These are phyloP conservation scores for Drosophila varians DNA, from an alignment of 1,140 invertebrate genomes.

Conservation along the genomic window DNA sequence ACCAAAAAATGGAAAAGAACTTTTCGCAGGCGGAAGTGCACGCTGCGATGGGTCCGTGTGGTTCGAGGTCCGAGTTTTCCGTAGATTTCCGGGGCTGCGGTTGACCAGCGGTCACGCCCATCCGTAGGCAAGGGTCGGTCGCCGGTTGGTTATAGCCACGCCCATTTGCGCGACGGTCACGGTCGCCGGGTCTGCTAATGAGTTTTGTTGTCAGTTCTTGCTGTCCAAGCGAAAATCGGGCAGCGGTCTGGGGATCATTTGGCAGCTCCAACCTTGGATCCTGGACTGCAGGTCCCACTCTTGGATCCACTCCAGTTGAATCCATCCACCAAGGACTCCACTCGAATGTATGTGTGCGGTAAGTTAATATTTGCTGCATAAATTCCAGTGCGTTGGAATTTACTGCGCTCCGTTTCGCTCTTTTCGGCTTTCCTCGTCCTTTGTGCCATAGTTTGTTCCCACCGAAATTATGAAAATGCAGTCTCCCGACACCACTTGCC, in stretches of 20 bases:
- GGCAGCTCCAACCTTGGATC: conserved; percentile 5
- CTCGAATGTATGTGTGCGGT: conserved; percentile 40
- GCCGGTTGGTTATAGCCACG: conserved; percentile 15
- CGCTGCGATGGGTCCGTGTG: conserved; percentile 35
- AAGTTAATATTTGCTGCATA: conserved; percentile 82
- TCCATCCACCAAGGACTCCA: conserved; percentile 37
- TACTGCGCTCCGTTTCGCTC: conserved; percentile 61
- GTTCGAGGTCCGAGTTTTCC: conserved; percentile 1
- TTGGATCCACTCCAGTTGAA: conserved; percentile 21
- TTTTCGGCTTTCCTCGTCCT: conserved; percentile 21
- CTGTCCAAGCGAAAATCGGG: conserved; percentile 71
- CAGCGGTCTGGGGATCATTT: conserved; percentile 42
- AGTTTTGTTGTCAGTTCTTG: conserved; percentile 80
- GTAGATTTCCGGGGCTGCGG: conserved; percentile 33
- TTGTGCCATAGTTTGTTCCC: conserved; percentile 57
- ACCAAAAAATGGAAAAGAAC: conserved; percentile 23
- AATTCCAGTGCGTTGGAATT: conserved; percentile 78
- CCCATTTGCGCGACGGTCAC: conserved; percentile 69
- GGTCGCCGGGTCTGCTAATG: conserved; percentile 77
- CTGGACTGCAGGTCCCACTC: not conserved
- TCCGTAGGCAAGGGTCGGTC: not conserved
- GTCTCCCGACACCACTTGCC: conserved; percentile 8
- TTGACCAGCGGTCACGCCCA: conserved; percentile 37
- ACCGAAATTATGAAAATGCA: conserved; percentile 76
- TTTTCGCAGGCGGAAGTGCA: conserved; percentile 68